These are phyloP conservation scores for Nematolebias whitei DNA, from an alignment of 2,113 vertebrate species.

Conservation along the genomic window DNA sequence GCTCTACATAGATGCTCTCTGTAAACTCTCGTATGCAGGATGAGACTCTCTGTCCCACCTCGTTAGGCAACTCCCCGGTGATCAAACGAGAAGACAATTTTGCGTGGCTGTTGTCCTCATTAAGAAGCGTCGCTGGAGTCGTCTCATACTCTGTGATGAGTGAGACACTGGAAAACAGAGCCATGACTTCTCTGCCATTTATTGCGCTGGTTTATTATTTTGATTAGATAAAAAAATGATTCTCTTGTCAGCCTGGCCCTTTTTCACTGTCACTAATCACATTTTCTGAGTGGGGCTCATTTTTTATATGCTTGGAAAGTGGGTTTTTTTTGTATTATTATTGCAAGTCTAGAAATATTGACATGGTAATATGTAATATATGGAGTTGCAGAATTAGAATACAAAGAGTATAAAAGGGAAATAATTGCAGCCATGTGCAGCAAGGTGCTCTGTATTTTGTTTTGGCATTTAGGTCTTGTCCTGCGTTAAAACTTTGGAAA, in stretches of 20 bases:
- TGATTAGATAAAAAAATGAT: constrained; percentile 32
- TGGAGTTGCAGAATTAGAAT: constrained; percentile 2
- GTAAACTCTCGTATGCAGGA: constrained; percentile 43
- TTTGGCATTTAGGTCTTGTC: background rate
- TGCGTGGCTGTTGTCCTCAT: constrained; percentile 47
- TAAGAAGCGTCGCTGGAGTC: constrained; percentile 43
- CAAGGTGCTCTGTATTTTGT: too few species aligned
- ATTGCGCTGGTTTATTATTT: constrained; percentile 34
- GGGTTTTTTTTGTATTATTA: constrained; percentile 28
- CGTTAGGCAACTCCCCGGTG: constrained; percentile 43
- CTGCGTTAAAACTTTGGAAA: background rate
- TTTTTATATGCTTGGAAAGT: constrained; percentile 25
- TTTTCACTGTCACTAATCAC: constrained; percentile 35
- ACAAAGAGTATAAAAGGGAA: background rate
- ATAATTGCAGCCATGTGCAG: background rate
- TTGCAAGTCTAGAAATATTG: constrained; percentile 29
- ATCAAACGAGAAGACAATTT: constrained; percentile 45
- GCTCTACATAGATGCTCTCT: constrained; percentile 43
- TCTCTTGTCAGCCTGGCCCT: constrained; percentile 19
- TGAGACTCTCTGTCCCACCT: constrained; percentile 34
- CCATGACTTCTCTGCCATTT: constrained; percentile 6
- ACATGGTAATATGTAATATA: constrained; percentile 3
- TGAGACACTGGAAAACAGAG: constrained; percentile 12
- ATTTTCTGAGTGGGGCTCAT: constrained; percentile 29
- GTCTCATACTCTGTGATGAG: constrained; percentile 24